Base-by-base conservation (phyloP, 2,797 vertebrate genomes). In the Liasis olivaceus region DNA sequence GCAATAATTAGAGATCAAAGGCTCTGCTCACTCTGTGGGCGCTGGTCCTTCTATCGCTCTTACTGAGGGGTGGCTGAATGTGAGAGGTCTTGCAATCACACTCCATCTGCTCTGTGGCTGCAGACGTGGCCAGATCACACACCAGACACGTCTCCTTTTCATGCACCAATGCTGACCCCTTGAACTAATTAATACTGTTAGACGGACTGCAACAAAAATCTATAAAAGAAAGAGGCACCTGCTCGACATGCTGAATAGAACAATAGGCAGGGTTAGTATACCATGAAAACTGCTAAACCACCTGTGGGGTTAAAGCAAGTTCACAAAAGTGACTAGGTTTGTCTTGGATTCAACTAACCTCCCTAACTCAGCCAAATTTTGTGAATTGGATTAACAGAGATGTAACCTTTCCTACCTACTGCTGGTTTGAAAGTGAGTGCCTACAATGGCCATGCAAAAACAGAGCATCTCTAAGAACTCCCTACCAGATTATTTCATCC, bases 1-100 rank as follows among this genome's bases (percentile, higher is more conserved):
- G 58, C 89, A 64, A 81, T 88, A 93, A 93, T 93, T 90, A 88
- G 59, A 90, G 85, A 84, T 88, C 89, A 93, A 81, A 93, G 28
- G 36, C 42, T n/a, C 24, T 9, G 88, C 58, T 20, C 62, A 42
- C 62, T 24, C n/a, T 56, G 89, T 47, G 63, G 51, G 28, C 13
- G 9, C 47, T 42, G 28, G 17, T 1, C 22, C 17, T 90, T 63
- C 51, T 7, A 11, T 89, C 89, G 47, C 59, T 63, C 58, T 90
- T 22, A 87, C 42, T 2, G 12, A 81, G 20, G 59, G 26, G 24
- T 4, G 11, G 17, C 11, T 69, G 66, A 69, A 51, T 13, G 22
- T 1, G 1, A 58, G 24, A 90, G 89, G 85, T 81, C 56, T 63
- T 87, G 17, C 22, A 13, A 28, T 47, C 17, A 54, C 26, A 26